These are phyloP conservation scores for Iselma pallidipennis DNA, from an alignment of 2,888 invertebrate species.

Conservation along the genomic window DNA sequence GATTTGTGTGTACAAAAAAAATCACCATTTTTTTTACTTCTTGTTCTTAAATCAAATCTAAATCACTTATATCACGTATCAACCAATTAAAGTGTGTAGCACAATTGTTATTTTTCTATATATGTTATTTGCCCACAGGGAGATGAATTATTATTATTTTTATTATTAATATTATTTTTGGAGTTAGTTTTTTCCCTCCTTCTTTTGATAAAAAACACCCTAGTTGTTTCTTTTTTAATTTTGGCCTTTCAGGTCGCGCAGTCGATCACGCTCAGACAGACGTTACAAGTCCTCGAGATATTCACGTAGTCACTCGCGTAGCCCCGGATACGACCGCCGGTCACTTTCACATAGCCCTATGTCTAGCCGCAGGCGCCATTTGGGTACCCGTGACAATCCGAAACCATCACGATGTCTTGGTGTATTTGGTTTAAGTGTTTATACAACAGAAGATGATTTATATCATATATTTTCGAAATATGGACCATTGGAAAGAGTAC, in stretches of 20 bases:
- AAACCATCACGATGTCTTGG: conserved; percentile 89
- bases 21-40: too few species aligned
- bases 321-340: conserved; percentile 63
- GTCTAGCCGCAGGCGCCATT: conserved; percentile 78
- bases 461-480: conserved; percentile 91
- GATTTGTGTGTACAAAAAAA: conserved; percentile 9
- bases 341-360: conserved; percentile 78
- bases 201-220: neutral
- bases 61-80: neutral
- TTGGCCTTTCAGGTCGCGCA: conserved; percentile 58
- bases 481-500: conserved; percentile 89
- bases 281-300: conserved; percentile 62
- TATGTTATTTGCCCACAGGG: conserved; percentile 16
- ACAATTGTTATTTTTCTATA: conserved; percentile 11
- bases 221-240: conserved; percentile 11
- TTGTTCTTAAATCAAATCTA: too few species aligned
- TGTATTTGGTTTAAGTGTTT: conserved; percentile 91
- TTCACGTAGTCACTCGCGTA: conserved; percentile 66
- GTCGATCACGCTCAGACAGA: conserved; percentile 65
- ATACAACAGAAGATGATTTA: conserved; percentile 90
- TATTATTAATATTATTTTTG: neutral
- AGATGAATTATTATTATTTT: too few species aligned
- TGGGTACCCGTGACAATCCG: conserved; percentile 84
- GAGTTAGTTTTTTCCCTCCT: conserved; percentile 1
- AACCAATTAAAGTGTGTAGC: neutral